Conservation (phyloP, 2,113 vertebrate genomes). For the Acrocephalus kingi region DNA sequence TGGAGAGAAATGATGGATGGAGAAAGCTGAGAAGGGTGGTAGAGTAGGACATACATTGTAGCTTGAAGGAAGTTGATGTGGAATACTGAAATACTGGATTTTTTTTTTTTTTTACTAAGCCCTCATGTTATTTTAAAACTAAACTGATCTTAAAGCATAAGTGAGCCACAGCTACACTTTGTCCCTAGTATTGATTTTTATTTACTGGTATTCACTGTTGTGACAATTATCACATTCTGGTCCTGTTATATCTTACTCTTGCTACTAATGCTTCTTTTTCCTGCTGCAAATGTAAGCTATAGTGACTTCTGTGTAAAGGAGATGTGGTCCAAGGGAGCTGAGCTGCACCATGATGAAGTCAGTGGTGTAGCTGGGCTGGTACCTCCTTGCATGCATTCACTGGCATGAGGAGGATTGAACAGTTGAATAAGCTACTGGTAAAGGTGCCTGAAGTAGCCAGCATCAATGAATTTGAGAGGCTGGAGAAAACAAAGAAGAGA, state of each 20-base stretch:
- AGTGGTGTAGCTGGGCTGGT: neutral
- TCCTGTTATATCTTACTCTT: neutral
- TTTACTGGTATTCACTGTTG: neutral
- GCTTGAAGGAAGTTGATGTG: neutral
- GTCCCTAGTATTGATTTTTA: neutral
- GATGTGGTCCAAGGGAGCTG: neutral
- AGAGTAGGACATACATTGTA: neutral
- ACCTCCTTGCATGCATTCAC: accelerated
- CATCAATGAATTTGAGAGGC: neutral
- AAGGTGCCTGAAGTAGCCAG: neutral
- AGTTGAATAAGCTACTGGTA: neutral
- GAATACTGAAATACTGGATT: neutral
- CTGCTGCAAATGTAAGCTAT: neutral
- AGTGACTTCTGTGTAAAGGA: neutral
- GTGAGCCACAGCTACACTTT: neutral
- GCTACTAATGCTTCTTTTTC: neutral
- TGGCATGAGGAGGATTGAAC: neutral
- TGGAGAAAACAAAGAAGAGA: neutral
- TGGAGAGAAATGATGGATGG: neutral
- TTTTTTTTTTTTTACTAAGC: neutral
- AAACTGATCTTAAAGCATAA: neutral
- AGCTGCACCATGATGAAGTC: neutral
- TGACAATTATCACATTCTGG: neutral
- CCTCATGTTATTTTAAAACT: neutral
- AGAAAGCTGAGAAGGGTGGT: neutral